A percentile compares a stretch with the other conserved stretches of the same genome.
Evolutionary conservation across 2,113 vertebrate genomes (phyloP).

Genomic region (Cnemophilus loriae): DNA sequence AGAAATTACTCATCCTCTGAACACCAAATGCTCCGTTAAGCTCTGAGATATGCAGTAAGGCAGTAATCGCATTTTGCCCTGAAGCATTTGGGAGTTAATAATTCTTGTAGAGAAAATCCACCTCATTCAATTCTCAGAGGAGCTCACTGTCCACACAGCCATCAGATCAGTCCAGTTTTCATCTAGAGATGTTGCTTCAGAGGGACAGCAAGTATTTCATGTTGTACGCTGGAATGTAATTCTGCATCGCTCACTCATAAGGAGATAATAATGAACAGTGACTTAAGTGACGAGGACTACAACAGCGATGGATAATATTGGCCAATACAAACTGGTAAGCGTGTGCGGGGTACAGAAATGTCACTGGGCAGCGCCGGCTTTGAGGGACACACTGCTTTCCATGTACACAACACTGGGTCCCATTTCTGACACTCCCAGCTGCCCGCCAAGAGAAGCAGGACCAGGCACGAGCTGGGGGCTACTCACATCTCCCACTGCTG

Average conservation of each 20-base stretch:
- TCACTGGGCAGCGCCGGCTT: neutral
- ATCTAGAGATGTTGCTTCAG: neutral
- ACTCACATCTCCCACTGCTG: neutral
- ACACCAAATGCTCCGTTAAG: neutral
- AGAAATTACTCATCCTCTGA: neutral
- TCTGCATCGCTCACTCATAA: neutral
- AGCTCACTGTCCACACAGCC: neutral
- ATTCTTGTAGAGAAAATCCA: constrained; percentile 10
- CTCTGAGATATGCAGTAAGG: neutral
- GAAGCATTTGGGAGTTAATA: neutral
- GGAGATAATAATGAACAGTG: neutral
- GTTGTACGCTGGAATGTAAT: neutral
- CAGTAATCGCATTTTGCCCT: neutral
- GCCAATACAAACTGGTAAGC: neutral
- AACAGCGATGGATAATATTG: neutral
- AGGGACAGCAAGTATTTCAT: neutral
- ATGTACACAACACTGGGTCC: neutral
- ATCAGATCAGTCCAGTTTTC: neutral
- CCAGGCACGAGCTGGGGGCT: neutral
- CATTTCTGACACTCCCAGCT: neutral
- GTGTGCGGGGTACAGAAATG: fast-evolving
- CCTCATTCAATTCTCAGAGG: neutral
- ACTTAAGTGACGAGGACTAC: neutral
- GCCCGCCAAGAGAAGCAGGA: neutral
- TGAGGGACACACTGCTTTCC: neutral